Percentiles rank a stretch among this genome's conserved stretches.
phyloP scores from a whole-genome alignment of 2,113 vertebrate genomes.

The Thalassarche chlororhynchos region DNA sequence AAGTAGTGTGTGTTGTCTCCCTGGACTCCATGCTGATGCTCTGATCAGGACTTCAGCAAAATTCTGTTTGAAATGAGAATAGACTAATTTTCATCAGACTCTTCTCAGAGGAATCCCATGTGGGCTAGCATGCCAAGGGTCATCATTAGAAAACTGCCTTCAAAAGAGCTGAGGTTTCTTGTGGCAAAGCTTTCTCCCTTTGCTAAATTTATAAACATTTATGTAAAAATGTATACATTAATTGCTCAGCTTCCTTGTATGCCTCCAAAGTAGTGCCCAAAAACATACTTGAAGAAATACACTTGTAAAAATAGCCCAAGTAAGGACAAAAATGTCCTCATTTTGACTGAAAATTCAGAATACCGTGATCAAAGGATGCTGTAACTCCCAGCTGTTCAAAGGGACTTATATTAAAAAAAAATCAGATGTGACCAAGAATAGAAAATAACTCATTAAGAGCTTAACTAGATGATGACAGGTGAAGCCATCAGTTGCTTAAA shows the following conservation, averaged over 20 bases:
- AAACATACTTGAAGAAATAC: constrained; percentile 70
- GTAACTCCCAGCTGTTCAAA: constrained; percentile 97
- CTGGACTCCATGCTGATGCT: constrained; percentile 88
- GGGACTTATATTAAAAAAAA: constrained; percentile 88
- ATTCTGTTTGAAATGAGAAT: constrained; percentile 99
- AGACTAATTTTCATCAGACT: constrained; percentile 98
- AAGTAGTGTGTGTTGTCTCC: constrained; percentile 87
- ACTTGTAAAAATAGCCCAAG: constrained; percentile 74
- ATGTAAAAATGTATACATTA: constrained; percentile 88
- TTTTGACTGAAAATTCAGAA: constrained; percentile 94
- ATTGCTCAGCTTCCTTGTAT: constrained; percentile 70
- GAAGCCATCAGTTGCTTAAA: constrained; percentile 80
- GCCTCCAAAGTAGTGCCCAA: constrained; percentile 57
- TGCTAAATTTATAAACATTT: constrained; percentile 95
- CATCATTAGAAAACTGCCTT: constrained; percentile 98
- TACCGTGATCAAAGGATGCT: constrained; percentile 91
- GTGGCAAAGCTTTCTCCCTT: constrained; percentile 83
- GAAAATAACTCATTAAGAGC: constrained; percentile 94
- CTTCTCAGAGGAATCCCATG: constrained; percentile 92
- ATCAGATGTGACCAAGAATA: constrained; percentile 96
- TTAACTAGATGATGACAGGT: constrained; percentile 91
- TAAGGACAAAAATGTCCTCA: constrained; percentile 75
- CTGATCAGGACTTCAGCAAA: constrained; percentile 97
- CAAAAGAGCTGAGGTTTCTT: constrained; percentile 86
- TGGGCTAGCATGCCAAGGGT: constrained; percentile 96